Evolutionary conservation across 1,140 invertebrate genomes (phyloP), one percentile per base, ranked within the genome.

Genomic region (Alviniconcha marisindica): DNA sequence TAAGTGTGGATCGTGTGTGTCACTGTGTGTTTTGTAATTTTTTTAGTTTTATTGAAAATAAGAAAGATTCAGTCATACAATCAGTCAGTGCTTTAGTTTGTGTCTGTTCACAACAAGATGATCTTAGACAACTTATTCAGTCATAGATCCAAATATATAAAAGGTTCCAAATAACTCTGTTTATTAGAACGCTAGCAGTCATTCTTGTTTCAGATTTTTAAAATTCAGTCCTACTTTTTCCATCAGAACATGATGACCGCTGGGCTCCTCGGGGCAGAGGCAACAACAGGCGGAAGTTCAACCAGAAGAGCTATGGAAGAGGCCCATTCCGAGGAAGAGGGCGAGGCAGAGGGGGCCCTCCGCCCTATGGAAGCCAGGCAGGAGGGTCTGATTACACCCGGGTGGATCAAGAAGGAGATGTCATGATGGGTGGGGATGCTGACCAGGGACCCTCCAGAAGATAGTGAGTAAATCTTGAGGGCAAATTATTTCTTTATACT

Each of bases 361-460:
- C 7, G 12, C 42, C 38, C 38, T 54, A 76, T 18, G 3, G 18
- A 10, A 18, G 14, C n/a, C 7, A 40, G 28, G 42, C 5, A 31
- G n/a, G 40, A 12, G 42, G 28, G 14, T n/a, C 71, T 18, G 5
- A n/a, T 42, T 18, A 2, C 2, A n/a, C n/a, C n/a, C 60, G 10
- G 10, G 42, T 76, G 3, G 73, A 76, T 18, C 24, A 48, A 24
- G 73, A 76, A 51, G 73, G 73, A 31, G 73, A 76, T 31, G 10
- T 76, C 42, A 76, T 76, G 73, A 76, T 76, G 73, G 73, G 42
- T 31, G 73, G 73, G 14, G 73, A 76, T 51, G 73, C 24, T 7
- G 73, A 54, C 3, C 73, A 76, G 3, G 73, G 71, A 74, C 38
- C 1, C 0, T 40, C 71, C 71, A 44, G 71, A 74, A 24, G 71